Evolutionary conservation across 1,140 invertebrate species (phyloP).

Genomic region (Drosophila ironensis): DNA sequence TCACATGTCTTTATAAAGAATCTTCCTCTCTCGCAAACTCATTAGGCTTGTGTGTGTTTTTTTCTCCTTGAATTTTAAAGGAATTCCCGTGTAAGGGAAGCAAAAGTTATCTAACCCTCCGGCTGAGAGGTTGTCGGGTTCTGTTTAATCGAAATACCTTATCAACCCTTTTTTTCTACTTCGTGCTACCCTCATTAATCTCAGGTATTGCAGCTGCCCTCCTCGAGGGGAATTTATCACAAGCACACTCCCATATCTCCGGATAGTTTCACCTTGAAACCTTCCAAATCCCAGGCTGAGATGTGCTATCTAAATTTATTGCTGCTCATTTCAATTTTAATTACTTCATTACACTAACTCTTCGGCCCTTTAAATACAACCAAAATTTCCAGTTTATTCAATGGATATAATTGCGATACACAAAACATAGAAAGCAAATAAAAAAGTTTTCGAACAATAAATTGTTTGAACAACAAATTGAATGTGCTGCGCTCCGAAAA

Average conservation of each 20-base stretch:
- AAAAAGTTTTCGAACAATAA: constrained; percentile 13
- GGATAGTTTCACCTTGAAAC: constrained; percentile 7
- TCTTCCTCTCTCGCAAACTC: constrained; percentile 1
- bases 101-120: constrained; percentile 31
- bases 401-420: not conserved
- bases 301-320: constrained; percentile 44
- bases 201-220: constrained; percentile 44
- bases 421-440: not conserved
- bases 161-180: constrained; percentile 58
- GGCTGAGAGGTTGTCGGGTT: constrained; percentile 18
- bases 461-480: constrained; percentile 13
- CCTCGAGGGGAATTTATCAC: too few relatives aligned
- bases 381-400: too few relatives aligned
- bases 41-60: not conserved
- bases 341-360: constrained; percentile 52
- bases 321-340: constrained; percentile 27
- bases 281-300: constrained; percentile 17
- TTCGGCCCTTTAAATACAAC: too few relatives aligned
- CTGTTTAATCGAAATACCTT: constrained; percentile 64
- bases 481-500: too few relatives aligned
- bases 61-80: not conserved
- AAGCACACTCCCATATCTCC: not conserved
- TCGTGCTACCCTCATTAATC: constrained; percentile 69
- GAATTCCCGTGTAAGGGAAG: not conserved
- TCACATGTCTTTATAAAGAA: constrained; percentile 34